Evolutionary conservation across 2,888 invertebrate species (phyloP).

Genomic region (Gnatocerus cornutus): DNA sequence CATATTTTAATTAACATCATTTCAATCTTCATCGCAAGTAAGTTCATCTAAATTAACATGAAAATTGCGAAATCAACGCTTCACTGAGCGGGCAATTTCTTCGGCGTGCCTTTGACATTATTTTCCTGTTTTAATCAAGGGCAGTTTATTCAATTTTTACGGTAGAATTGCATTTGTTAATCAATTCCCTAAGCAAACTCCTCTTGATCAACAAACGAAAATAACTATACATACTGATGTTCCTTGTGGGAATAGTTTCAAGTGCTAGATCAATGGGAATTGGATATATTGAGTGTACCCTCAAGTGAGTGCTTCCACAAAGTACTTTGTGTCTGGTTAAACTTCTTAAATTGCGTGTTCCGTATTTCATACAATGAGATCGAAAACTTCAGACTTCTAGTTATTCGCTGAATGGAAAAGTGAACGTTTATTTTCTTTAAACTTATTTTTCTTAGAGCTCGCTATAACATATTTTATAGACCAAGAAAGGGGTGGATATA

Average conservation of each 20-base stretch:
- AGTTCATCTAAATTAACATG: conserved; percentile 47
- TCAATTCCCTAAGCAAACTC: conserved; percentile 16
- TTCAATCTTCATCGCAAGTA: conserved; percentile 45
- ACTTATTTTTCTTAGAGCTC: not conserved
- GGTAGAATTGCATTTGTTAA: conserved; percentile 34
- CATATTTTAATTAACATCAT: conserved; percentile 48
- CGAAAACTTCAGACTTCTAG: not conserved
- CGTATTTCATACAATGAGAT: not conserved
- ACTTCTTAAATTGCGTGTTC: conserved; percentile 5
- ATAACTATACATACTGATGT: not conserved
- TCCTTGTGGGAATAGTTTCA: not conserved
- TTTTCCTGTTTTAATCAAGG: conserved; percentile 45
- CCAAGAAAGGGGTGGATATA: not conserved
- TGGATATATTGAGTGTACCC: conserved; percentile 1
- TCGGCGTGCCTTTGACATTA: conserved; percentile 46
- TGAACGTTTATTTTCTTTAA: not conserved
- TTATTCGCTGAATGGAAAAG: not conserved
- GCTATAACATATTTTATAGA: not conserved
- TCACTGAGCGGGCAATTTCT: conserved; percentile 45
- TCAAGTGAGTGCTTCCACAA: conserved; percentile 6
- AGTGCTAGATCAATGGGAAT: conserved; percentile 1
- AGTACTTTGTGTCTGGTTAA: conserved; percentile 5
- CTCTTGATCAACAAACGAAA: not conserved
- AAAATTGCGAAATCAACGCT: conserved; percentile 46
- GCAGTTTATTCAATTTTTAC: conserved; percentile 37